Conservation (phyloP, 1,140 invertebrate genomes). For the Copidosoma floridanum region DNA sequence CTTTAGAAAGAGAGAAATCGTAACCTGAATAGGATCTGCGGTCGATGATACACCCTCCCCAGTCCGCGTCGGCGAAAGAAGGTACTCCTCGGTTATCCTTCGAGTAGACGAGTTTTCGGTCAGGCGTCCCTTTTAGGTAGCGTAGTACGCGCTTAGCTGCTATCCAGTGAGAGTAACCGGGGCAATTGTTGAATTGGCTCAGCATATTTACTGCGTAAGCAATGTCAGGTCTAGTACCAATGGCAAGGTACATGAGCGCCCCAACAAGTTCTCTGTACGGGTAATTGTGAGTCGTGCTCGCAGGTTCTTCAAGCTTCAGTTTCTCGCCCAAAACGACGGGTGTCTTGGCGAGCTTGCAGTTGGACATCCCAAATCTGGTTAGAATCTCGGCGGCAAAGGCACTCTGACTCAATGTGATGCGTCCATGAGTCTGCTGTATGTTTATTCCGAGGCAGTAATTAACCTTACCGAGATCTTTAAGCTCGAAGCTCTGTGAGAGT, state of each 20-base stretch:
- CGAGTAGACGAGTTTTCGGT: not conserved
- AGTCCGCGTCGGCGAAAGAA: not conserved
- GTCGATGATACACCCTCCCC: not conserved
- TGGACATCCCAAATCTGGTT: slow-evolving; percentile 28
- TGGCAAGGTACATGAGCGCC: slow-evolving; percentile 9
- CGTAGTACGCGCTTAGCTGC: not conserved
- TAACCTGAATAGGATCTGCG: not conserved
- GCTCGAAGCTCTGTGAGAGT: too few species aligned
- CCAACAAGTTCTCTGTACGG: slow-evolving; percentile 19
- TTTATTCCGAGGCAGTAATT: too few species aligned
- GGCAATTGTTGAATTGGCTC: slow-evolving; percentile 18
- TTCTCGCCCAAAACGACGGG: slow-evolving; percentile 22
- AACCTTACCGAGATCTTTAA: not conserved
- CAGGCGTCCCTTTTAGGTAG: not conserved
- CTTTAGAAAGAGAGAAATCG: not conserved
- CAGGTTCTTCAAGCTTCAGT: not conserved
- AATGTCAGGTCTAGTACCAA: slow-evolving; percentile 12
- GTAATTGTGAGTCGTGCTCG: not conserved
- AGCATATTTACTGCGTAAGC: slow-evolving; percentile 2
- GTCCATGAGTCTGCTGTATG: too few species aligned
- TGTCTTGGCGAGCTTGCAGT: slow-evolving; percentile 30
- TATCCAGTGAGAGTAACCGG: slow-evolving; percentile 1
- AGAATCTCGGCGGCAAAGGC: slow-evolving; percentile 28
- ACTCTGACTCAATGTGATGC: slow-evolving; percentile 25
- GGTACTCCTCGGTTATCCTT: not conserved